Evolutionary conservation across 2,113 vertebrate genomes (phyloP).

Genomic region (Lophura nycthemera): DNA sequence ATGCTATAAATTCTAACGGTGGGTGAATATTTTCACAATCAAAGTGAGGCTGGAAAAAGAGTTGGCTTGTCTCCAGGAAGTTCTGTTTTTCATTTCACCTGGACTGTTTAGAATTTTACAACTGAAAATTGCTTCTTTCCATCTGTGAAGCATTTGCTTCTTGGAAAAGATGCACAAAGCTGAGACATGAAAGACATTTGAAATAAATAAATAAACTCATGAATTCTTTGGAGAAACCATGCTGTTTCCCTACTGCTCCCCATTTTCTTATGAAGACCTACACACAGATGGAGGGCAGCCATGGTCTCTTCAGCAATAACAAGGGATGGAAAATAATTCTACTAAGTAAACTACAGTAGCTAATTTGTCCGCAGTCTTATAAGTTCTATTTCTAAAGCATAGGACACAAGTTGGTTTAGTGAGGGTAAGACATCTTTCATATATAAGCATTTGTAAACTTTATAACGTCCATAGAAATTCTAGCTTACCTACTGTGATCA

Average conservation of each 20-base stretch:
- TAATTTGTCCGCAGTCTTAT: neutral
- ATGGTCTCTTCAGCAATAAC: neutral
- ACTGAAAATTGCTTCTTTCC: constrained; percentile 64
- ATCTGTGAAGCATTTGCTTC: constrained; percentile 70
- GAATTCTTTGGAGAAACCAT: constrained; percentile 68
- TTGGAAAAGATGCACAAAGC: constrained; percentile 71
- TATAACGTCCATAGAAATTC: neutral
- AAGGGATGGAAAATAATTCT: neutral
- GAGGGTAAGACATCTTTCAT: neutral
- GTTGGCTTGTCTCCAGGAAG: constrained; percentile 30
- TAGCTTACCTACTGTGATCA: neutral
- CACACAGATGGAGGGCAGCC: constrained; percentile 64
- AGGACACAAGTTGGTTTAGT: neutral
- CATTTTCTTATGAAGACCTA: constrained; percentile 53
- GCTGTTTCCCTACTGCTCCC: constrained; percentile 64
- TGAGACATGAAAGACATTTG: constrained; percentile 63
- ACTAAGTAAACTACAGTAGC: constrained; percentile 41
- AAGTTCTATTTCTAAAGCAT: neutral
- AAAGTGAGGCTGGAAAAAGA: constrained; percentile 36
- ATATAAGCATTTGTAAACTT: neutral
- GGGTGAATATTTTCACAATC: constrained; percentile 58
- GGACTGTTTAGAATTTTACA: constrained; percentile 74
- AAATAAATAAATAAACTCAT: constrained; percentile 67
- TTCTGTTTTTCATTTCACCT: constrained; percentile 76
- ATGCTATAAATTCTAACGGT: constrained; percentile 32